phyloP scores from a whole-genome alignment of 2,888 invertebrate genomes.

The Leucophora obtusa region DNA sequence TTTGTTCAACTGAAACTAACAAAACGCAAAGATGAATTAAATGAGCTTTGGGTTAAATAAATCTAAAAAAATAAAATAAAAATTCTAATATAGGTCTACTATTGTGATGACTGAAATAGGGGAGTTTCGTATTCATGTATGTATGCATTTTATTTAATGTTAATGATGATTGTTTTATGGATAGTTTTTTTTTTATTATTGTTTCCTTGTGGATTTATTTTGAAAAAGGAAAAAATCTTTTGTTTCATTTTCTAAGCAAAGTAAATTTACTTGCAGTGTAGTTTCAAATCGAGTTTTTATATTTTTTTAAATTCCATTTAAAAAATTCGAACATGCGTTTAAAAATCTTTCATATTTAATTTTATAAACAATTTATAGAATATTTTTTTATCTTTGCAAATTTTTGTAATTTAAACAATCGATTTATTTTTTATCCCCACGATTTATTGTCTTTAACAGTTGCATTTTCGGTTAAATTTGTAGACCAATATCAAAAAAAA shows the following conservation, averaged over 20 bases:
- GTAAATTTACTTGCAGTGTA: no score
- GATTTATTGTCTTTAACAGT: slow-evolving; percentile 57
- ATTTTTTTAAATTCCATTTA: not conserved
- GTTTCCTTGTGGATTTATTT: not conserved
- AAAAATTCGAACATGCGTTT: not conserved
- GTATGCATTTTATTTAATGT: not conserved
- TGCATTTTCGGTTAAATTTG: slow-evolving; percentile 53
- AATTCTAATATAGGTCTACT: slow-evolving; percentile 26
- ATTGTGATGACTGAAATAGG: slow-evolving; percentile 42
- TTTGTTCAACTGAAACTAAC: slow-evolving; percentile 55
- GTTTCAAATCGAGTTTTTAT: no score
- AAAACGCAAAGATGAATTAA: slow-evolving; percentile 52
- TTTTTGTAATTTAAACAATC: slow-evolving; percentile 43
- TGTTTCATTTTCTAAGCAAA: no score
- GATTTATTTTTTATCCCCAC: not conserved
- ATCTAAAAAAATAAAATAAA: slow-evolving; percentile 13
- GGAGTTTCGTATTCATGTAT: not conserved
- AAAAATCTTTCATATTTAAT: slow-evolving; percentile 23
- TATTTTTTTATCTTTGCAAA: slow-evolving; percentile 39
- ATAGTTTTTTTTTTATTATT: not conserved
- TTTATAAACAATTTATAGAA: not conserved
- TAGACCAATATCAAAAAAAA: slow-evolving; percentile 25
- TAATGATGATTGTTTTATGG: not conserved
- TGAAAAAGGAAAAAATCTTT: no score
- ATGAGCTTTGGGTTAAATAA: slow-evolving; percentile 58